Conservation (phyloP, 2,888 invertebrate genomes). For the Ditylenchus weischeri region DNA sequence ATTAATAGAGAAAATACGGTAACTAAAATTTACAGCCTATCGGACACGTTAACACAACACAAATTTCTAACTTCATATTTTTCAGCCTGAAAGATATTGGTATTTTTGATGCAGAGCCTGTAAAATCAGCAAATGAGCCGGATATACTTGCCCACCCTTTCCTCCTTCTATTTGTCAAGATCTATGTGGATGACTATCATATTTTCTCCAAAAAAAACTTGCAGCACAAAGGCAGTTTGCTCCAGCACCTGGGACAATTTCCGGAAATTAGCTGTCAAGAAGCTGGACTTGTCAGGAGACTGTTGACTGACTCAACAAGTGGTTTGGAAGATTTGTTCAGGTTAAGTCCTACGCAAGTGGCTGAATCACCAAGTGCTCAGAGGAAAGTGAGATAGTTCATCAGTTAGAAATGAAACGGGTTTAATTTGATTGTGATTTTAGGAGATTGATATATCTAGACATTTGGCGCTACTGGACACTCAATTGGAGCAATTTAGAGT, state of each 20-base stretch:
- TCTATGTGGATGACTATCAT: constrained; percentile 18
- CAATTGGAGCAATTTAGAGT: constrained; percentile 10
- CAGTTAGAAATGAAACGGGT: background rate
- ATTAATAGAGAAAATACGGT: no score
- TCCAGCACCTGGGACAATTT: constrained; percentile 14
- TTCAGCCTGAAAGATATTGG: constrained; percentile 29
- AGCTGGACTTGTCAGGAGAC: constrained; percentile 22
- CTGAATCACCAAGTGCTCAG: constrained; percentile 4
- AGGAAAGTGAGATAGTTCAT: constrained; percentile 12
- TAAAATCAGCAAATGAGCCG: constrained; percentile 13
- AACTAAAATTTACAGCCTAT: no score
- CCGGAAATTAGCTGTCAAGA: constrained; percentile 26
- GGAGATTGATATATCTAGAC: constrained; percentile 3
- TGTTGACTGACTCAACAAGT: constrained; percentile 12
- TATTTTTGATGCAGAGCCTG: constrained; percentile 18
- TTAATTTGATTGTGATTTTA: background rate
- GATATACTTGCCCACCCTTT: constrained; percentile 24
- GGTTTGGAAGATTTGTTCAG: constrained; percentile 5
- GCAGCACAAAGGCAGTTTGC: background rate
- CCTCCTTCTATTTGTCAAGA: constrained; percentile 24
- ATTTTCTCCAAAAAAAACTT: background rate
- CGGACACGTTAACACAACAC: no score
- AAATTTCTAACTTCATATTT: no score
- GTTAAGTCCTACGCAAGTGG: constrained; percentile 15
- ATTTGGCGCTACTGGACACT: background rate